phyloP scores from a whole-genome alignment of 2,797 vertebrate genomes.

The Mus spretus region DNA sequence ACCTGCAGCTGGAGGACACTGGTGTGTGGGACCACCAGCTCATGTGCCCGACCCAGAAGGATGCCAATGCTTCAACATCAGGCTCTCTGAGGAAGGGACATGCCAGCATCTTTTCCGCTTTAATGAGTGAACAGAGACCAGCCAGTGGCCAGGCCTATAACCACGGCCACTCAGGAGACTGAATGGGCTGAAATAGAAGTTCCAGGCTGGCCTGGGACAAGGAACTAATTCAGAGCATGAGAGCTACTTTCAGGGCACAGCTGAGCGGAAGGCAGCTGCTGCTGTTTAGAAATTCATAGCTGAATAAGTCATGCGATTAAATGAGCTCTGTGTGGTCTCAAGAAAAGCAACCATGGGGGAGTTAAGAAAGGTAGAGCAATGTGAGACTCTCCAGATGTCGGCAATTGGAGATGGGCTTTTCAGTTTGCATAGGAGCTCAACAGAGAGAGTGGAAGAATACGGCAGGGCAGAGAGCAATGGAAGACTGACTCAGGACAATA shows the following conservation, averaged over 20 bases:
- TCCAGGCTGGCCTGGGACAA: not conserved
- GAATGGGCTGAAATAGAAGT: not conserved
- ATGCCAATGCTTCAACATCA: not conserved
- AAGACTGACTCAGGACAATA: not conserved
- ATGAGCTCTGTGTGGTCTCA: not conserved
- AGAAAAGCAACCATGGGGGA: not conserved
- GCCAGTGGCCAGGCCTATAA: not conserved
- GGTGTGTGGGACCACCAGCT: not conserved
- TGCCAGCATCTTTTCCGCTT: not conserved
- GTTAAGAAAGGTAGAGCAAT: not conserved
- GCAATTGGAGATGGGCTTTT: not conserved
- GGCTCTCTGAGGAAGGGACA: not conserved
- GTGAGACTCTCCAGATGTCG: not conserved
- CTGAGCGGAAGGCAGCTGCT: not conserved
- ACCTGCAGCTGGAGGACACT: not conserved
- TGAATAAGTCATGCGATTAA: not conserved
- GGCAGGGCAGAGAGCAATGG: not conserved
- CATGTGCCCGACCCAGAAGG: not conserved
- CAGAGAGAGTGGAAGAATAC: not conserved
- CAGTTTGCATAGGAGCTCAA: constrained; percentile 17
- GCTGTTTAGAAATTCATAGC: not conserved
- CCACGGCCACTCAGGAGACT: not conserved
- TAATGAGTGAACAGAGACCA: not conserved
- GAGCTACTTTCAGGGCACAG: not conserved
- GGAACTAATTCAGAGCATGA: not conserved